A percentile compares a stretch with the other conserved stretches of the same genome.
Evolutionary conservation across 2,113 vertebrate species (phyloP).

Genomic region (Vireo altiloquus): DNA sequence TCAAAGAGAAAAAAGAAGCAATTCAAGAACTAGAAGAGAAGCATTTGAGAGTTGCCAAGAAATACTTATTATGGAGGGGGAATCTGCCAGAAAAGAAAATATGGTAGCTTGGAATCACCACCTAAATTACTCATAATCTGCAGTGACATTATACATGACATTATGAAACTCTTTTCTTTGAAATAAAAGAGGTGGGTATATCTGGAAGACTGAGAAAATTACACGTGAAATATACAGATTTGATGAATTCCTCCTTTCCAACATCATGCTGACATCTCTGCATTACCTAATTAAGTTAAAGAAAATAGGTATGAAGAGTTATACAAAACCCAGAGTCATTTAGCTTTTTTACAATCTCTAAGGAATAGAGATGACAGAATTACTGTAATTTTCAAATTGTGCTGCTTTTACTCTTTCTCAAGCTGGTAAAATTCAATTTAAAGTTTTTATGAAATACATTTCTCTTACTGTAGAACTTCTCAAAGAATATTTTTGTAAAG

Average conservation of each 20-base stretch:
- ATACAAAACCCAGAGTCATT: not conserved
- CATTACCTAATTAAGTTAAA: not conserved
- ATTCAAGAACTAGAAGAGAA: not conserved
- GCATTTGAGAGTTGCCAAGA: not conserved
- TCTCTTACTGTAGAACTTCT: not conserved
- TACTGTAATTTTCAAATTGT: conserved; percentile 6
- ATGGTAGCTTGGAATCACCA: not conserved
- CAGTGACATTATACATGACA: not conserved
- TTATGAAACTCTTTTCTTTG: not conserved
- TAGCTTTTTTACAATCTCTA: not conserved
- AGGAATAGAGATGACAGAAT: not conserved
- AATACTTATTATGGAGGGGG: not conserved
- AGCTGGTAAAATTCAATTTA: not conserved
- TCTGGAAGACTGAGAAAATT: not conserved
- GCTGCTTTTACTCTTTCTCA: not conserved
- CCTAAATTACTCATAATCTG: not conserved
- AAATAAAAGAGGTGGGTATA: not conserved
- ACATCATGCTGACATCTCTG: not conserved
- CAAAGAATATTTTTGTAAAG: not conserved
- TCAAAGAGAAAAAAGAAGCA: not conserved
- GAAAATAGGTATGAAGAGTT: not conserved
- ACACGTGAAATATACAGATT: not conserved
- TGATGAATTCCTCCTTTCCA: not conserved
- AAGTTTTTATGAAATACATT: not conserved
- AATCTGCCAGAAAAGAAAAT: not conserved